phyloP scores from a whole-genome alignment of 2,888 invertebrate genomes.

The Dryobota labecula region DNA sequence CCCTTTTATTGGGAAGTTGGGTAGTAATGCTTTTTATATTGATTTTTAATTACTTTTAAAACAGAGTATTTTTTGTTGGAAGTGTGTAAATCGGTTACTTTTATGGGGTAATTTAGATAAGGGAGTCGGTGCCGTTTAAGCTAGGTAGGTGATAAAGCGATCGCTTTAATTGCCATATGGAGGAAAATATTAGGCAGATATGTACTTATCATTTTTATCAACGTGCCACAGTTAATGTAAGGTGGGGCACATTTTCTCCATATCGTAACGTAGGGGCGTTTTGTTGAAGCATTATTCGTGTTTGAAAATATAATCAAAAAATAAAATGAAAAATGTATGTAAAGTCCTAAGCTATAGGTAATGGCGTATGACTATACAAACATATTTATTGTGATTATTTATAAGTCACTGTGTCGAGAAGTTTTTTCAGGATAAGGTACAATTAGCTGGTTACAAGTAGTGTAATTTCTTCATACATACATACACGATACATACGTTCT shows the following conservation, averaged over 20 bases:
- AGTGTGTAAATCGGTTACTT: slow-evolving; percentile 43
- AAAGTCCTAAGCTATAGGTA: no score
- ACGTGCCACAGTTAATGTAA: slow-evolving; percentile 18
- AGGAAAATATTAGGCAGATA: slow-evolving; percentile 49
- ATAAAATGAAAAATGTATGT: no score
- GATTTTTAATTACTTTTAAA: slow-evolving; percentile 58
- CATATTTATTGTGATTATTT: no score
- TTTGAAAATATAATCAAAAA: no score
- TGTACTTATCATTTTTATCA: slow-evolving; percentile 44
- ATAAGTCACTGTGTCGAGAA: no score
- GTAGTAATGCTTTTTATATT: slow-evolving; percentile 57
- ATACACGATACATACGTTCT: no score
- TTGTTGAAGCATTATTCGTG: background rate
- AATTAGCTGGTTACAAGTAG: no score
- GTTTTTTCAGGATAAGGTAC: no score
- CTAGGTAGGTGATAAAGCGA: slow-evolving; percentile 51
- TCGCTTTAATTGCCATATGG: slow-evolving; percentile 49
- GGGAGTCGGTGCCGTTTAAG: slow-evolving; percentile 44
- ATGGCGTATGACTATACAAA: no score
- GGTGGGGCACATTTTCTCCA: slow-evolving; percentile 10
- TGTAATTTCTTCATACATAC: no score
- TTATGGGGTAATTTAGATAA: slow-evolving; percentile 63
- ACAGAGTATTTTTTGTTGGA: slow-evolving; percentile 31
- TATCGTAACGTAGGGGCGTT: slow-evolving; percentile 14
- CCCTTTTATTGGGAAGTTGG: slow-evolving; percentile 39